Conservation (phyloP, 2,888 invertebrate genomes). For the Hedychridium roseum region DNA sequence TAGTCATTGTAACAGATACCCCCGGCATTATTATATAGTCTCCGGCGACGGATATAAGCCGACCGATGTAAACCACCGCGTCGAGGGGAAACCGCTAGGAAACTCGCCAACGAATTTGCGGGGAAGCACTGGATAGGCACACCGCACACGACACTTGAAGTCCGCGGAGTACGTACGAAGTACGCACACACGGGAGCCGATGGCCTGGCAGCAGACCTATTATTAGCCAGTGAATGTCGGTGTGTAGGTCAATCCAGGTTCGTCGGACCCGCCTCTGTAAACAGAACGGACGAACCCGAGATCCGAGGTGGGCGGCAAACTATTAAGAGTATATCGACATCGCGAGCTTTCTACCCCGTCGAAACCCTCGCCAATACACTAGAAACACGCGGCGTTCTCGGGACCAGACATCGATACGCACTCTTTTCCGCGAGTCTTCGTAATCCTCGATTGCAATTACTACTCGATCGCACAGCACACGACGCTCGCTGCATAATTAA, state of each 20-base stretch:
- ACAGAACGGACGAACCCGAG: conserved; percentile 22
- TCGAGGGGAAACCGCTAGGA: no score
- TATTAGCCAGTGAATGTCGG: conserved; percentile 47
- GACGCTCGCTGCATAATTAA: conserved; percentile 15
- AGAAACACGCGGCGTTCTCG: no score
- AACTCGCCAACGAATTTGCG: no score
- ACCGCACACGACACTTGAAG: no score
- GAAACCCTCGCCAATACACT: no score
- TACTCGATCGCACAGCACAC: conserved; percentile 13
- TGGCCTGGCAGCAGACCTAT: conserved; percentile 25
- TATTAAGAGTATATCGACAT: neutral
- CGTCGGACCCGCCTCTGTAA: conserved; percentile 27
- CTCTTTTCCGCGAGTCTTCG: neutral
- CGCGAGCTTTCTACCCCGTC: neutral
- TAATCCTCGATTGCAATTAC: conserved; percentile 6
- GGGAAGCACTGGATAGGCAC: no score
- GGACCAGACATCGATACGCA: neutral
- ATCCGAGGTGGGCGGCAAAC: neutral
- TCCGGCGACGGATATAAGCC: no score
- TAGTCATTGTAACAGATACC: no score
- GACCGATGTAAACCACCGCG: no score
- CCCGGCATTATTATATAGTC: no score
- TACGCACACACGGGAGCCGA: neutral
- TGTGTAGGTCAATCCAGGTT: conserved; percentile 47
- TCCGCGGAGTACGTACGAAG: no score